phyloP scores from a whole-genome alignment of 1,140 invertebrate species.

The Drosophila murphyi region DNA sequence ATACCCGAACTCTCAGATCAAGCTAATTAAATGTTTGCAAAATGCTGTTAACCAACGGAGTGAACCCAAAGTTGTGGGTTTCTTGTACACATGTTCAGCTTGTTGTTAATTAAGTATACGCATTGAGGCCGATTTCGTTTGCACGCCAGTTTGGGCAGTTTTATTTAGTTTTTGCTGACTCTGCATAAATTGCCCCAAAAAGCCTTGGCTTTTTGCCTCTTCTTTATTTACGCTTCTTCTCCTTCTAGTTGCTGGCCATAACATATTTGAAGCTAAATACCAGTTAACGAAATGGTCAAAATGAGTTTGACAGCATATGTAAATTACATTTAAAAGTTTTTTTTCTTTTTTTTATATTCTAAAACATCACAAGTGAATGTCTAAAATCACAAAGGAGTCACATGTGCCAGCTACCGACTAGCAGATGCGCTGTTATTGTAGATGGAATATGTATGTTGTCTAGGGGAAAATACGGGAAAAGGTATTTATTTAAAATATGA shows the following conservation, averaged over 20 bases:
- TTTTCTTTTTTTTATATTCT: neutral
- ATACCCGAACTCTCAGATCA: neutral
- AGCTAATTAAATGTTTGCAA: constrained; percentile 79
- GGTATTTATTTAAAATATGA: neutral
- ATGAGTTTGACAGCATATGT: constrained; percentile 64
- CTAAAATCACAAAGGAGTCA: neutral
- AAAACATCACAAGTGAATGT: constrained; percentile 8
- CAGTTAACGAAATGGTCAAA: constrained; percentile 58
- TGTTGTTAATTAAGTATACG: constrained; percentile 78
- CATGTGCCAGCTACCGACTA: neutral
- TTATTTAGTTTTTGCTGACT: constrained; percentile 69
- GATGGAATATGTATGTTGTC: neutral
- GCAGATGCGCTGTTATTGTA: neutral
- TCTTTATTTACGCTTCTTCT: constrained; percentile 6
- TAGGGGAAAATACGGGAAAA: neutral
- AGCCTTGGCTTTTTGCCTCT: constrained; percentile 39
- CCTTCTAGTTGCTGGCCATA: constrained; percentile 23
- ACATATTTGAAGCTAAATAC: constrained; percentile 64
- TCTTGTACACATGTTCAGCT: constrained; percentile 56
- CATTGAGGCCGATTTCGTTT: constrained; percentile 41
- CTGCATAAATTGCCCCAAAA: constrained; percentile 66
- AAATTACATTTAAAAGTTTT: constrained; percentile 64
- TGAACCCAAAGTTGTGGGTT: constrained; percentile 27
- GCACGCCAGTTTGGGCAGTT: constrained; percentile 49
- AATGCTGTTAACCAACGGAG: constrained; percentile 37